Evolutionary conservation across 2,797 vertebrate species (phyloP).

Genomic region (Crax fasciolata): DNA sequence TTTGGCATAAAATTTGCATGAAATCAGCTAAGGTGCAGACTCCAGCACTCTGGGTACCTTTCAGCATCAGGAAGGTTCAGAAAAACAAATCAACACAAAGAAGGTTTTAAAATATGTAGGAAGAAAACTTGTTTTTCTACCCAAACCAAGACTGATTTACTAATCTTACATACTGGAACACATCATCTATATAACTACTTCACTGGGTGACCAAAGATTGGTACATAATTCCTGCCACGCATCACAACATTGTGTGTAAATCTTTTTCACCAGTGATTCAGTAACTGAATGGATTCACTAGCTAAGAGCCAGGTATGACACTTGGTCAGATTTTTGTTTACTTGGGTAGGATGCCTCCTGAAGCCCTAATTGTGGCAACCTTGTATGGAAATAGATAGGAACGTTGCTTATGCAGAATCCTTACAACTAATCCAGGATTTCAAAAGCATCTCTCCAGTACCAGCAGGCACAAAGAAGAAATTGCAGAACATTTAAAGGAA

Average conservation of each 20-base stretch:
- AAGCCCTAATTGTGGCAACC: not conserved
- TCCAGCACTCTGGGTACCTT: not conserved
- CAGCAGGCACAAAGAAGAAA: not conserved
- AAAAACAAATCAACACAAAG: not conserved
- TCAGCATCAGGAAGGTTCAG: not conserved
- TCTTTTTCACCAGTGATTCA: not conserved
- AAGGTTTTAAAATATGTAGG: not conserved
- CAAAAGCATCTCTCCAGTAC: not conserved
- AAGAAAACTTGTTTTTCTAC: not conserved
- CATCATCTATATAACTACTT: not conserved
- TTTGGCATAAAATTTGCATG: not conserved
- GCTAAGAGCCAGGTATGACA: not conserved
- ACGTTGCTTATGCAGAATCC: not conserved
- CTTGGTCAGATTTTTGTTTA: not conserved
- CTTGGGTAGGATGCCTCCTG: not conserved
- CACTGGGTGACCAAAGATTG: not conserved
- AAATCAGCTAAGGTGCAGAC: not conserved
- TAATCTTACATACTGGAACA: not conserved
- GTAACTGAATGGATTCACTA: not conserved
- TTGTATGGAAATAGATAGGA: not conserved
- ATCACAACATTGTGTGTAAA: not conserved
- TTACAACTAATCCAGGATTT: not conserved
- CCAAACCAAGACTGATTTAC: not conserved
- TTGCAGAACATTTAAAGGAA: not conserved
- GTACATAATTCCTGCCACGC: not conserved